Conservation (phyloP, 2,888 invertebrate genomes). For the Drosophila crucigera region DNA sequence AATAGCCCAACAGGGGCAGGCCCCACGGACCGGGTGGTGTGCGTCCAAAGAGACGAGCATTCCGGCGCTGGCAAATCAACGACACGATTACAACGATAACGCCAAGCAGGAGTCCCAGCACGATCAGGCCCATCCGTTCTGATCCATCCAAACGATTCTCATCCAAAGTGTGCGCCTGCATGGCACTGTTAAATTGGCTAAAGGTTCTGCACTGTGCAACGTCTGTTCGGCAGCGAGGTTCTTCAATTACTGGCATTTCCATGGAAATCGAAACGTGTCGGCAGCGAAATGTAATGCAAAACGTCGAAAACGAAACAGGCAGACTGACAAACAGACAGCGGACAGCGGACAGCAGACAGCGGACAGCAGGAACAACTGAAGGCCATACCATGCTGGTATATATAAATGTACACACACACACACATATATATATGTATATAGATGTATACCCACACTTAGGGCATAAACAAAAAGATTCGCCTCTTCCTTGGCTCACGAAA, state of each 20-base stretch:
- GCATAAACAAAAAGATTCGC: slow-evolving; percentile 14
- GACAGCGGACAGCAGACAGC: neutral
- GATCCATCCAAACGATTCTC: neutral
- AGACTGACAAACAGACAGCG: neutral
- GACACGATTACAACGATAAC: slow-evolving; percentile 33
- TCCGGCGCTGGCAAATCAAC: slow-evolving; percentile 62
- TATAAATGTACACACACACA: neutral
- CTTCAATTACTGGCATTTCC: slow-evolving; percentile 68
- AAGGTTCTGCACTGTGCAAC: slow-evolving; percentile 24
- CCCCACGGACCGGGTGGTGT: slow-evolving; percentile 91
- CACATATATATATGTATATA: too few species aligned
- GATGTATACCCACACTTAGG: neutral
- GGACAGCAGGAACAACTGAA: slow-evolving; percentile 23
- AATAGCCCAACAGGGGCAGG: slow-evolving; percentile 91
- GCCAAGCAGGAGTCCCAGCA: slow-evolving; percentile 35
- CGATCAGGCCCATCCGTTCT: slow-evolving; percentile 8
- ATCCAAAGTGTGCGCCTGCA: neutral
- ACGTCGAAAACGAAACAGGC: slow-evolving; percentile 21
- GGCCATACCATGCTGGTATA: slow-evolving; percentile 21
- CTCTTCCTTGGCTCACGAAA: slow-evolving; percentile 34
- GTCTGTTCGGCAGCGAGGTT: slow-evolving; percentile 63
- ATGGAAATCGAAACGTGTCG: slow-evolving; percentile 66
- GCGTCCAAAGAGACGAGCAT: slow-evolving; percentile 55
- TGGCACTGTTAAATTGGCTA: slow-evolving; percentile 1
- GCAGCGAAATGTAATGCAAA: slow-evolving; percentile 31